Percentiles rank a stretch among this genome's conserved stretches.
These are phyloP conservation scores for Anadara kagoshimensis DNA, from an alignment of 1,140 invertebrate species.

Conservation along the genomic window DNA sequence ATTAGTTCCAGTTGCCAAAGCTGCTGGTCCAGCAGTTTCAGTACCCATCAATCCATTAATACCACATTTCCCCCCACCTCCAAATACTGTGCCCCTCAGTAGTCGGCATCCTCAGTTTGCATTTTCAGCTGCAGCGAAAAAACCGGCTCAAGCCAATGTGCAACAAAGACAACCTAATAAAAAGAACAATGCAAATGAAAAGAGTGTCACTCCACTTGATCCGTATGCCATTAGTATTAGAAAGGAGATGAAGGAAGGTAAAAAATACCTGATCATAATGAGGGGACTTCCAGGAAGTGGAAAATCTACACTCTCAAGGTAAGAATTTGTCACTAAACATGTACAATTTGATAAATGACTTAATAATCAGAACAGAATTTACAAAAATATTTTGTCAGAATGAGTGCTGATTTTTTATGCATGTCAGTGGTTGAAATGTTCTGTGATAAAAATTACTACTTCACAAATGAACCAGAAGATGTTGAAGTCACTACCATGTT, in stretches of 20 bases:
- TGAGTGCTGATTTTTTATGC: too few relatives aligned
- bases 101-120: not conserved
- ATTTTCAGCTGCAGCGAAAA: not conserved
- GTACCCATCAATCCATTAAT: too few relatives aligned
- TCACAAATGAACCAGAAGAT: too few relatives aligned
- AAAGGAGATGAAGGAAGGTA: slow-evolving; percentile 27
- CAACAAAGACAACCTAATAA: not conserved
- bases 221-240: slow-evolving; percentile 18
- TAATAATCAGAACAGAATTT: too few relatives aligned
- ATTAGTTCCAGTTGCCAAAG: too few relatives aligned
- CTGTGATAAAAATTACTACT: too few relatives aligned
- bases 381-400: too few relatives aligned
- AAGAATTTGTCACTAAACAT: slow-evolving; percentile 3
- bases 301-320: slow-evolving; percentile 82
- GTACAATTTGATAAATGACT: not conserved
- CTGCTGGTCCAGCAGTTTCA: too few relatives aligned
- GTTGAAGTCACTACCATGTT: too few relatives aligned
- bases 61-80: slow-evolving; percentile 3
- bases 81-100: not conserved
- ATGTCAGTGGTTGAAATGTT: too few relatives aligned
- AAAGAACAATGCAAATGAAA: not conserved
- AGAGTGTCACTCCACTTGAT: not conserved
- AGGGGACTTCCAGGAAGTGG: slow-evolving; percentile 88
- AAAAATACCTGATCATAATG: slow-evolving; percentile 81
- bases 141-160: not conserved